Percentiles rank a stretch among this genome's conserved stretches.
Conservation (phyloP, 1,140 invertebrate species). For the Popillia japonica region DNA sequence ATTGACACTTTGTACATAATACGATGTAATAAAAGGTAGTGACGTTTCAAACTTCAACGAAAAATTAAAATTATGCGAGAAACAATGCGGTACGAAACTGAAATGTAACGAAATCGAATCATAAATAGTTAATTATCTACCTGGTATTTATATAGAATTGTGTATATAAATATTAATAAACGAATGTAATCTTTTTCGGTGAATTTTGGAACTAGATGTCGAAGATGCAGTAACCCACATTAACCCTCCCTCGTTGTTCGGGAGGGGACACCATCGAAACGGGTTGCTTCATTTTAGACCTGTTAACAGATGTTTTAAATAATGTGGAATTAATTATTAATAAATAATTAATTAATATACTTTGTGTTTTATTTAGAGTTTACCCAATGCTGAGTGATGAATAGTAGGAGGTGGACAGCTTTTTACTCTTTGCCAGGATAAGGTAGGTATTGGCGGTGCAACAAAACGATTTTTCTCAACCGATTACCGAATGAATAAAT, state of each 20-base stretch:
- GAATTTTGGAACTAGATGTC: constrained; percentile 54
- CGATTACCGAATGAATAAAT: too few relatives aligned
- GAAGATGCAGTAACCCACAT: constrained; percentile 22
- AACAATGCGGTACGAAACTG: constrained; percentile 6
- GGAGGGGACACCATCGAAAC: background rate
- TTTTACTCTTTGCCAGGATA: too few relatives aligned
- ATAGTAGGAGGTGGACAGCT: too few relatives aligned
- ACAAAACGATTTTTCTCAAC: too few relatives aligned
- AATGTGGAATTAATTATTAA: constrained; percentile 55
- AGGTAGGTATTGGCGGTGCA: too few relatives aligned
- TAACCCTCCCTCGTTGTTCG: background rate
- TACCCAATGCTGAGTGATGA: too few relatives aligned
- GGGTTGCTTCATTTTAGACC: constrained; percentile 30
- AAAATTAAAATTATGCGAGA: constrained; percentile 47
- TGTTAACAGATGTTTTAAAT: constrained; percentile 55
- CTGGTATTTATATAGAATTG: constrained; percentile 35
- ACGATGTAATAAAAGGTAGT: constrained; percentile 26
- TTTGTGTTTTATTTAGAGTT: constrained; percentile 36
- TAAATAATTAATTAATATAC: constrained; percentile 49
- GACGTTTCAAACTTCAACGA: constrained; percentile 59
- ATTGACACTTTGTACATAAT: constrained; percentile 21
- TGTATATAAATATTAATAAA: constrained; percentile 40
- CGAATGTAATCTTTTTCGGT: constrained; percentile 51
- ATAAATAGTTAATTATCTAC: constrained; percentile 28
- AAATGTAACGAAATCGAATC: constrained; percentile 14